Base-by-base conservation (phyloP, 2,113 vertebrate genomes). In the Cariama cristata region DNA sequence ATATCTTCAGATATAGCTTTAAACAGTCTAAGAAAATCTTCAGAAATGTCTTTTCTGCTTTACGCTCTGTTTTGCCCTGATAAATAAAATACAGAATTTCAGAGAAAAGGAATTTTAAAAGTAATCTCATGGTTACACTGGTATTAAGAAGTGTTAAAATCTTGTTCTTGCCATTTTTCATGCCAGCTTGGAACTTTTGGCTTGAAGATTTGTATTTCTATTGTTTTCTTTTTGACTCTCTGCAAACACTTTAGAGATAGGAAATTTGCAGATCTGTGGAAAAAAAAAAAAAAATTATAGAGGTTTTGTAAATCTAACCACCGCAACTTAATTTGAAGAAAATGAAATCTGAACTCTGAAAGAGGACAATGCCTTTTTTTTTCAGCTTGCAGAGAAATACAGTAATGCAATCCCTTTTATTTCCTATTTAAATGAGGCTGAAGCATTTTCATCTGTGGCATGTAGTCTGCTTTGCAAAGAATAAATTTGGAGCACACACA, bases 341-440 rank as follows among this genome's bases (percentile, higher is more conserved):
- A 95, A 97, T 97, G 94, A 97, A 98, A 98, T 97, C 88, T 97
- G 97, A 98, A 93, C 97, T 98, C 89, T 88, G 95, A 93, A 94
- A 93, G 93, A 97, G 85, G 97, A 96, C 95, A 97, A 96, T 97
- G 85, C 63, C 74, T 91, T 92, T 97, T 94, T 63, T 92, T 96
- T 75, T 71, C 88, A 91, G 80, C 92, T 96, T 97, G 91, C 94
- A 96, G 95, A 98, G 93, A 97, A 96, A 74, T 87, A 94, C 88
- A 98, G 97, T 97, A 97, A 97, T 97, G 97, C 96, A 98, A 98
- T 97, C 96, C 95, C 74, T 97, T 97, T 97, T 97, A 97, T 97
- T 98, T 97, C 95, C 96, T 96, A 95, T 96, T 97, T 94, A 97
- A 97, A 98, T 95, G 91, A 98, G 80, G 59, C 95, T 97, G 96